A percentile compares a stretch with the other conserved stretches of the same genome.
Evolutionary conservation across 2,888 invertebrate genomes (phyloP).

Genomic region (Cataglyphis altisquamis): DNA sequence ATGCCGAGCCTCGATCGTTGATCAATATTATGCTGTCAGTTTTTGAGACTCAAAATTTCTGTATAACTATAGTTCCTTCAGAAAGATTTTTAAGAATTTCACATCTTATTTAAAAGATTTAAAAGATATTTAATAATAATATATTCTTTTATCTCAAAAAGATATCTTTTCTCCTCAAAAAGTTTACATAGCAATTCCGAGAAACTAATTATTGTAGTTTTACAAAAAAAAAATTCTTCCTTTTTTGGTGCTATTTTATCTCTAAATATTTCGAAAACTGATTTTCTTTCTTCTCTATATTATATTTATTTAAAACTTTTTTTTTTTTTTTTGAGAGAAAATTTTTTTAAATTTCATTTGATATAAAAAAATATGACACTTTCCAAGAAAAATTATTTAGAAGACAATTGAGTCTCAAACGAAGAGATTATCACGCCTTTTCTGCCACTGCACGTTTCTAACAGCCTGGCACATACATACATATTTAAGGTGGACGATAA

Average conservation of each 20-base stretch:
- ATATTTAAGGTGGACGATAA: conserved; percentile 39
- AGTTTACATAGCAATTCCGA: not conserved
- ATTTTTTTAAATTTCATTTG: not conserved
- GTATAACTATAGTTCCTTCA: not conserved
- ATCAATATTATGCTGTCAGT: conserved; percentile 16
- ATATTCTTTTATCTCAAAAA: not conserved
- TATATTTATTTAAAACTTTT: not conserved
- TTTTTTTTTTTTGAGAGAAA: not conserved
- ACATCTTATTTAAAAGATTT: not conserved
- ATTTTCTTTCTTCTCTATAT: not conserved
- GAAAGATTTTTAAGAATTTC: not conserved
- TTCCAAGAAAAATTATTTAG: not conserved
- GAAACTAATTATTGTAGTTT: not conserved
- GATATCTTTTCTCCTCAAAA: not conserved
- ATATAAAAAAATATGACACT: not conserved
- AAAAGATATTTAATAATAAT: not conserved
- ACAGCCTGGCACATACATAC: conserved; percentile 58
- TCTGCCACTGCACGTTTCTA: conserved; percentile 42
- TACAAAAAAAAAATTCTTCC: not conserved
- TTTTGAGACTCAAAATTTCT: conserved; percentile 10
- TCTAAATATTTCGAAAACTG: not conserved
- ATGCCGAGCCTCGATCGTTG: not conserved
- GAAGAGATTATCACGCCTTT: conserved; percentile 3
- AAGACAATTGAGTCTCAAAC: not conserved
- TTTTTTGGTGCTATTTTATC: not conserved